These are phyloP conservation scores for Rutilus rutilus DNA, from an alignment of 2,113 vertebrate species.

Conservation along the genomic window DNA sequence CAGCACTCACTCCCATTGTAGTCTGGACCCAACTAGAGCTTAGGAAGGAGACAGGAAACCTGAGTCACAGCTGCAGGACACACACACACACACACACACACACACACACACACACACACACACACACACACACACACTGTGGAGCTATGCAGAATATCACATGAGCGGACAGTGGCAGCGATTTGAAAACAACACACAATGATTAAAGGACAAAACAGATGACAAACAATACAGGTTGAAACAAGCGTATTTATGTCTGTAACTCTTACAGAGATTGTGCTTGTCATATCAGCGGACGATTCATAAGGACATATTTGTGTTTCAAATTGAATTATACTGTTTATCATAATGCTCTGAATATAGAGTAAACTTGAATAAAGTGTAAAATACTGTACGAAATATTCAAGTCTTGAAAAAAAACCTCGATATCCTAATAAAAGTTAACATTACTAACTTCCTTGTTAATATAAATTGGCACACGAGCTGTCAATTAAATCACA, in stretches of 20 bases:
- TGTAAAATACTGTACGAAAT: neutral
- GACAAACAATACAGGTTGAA: neutral
- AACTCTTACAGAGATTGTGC: neutral
- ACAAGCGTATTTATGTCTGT: neutral
- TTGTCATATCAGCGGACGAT: neutral
- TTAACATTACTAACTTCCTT: neutral
- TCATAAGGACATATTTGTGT: neutral
- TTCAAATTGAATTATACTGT: neutral
- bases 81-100: slow-evolving; percentile 15
- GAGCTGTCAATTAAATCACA: slow-evolving; percentile 32
- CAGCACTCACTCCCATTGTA: slow-evolving; percentile 81
- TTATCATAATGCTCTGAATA: neutral
- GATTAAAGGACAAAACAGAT: neutral
- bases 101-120: slow-evolving; percentile 42
- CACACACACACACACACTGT: slow-evolving; percentile 35
- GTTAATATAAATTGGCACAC: slow-evolving; percentile 2
- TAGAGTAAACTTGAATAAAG: neutral
- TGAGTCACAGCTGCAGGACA: slow-evolving; percentile 83
- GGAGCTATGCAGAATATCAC: neutral
- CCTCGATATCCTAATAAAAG: no score
- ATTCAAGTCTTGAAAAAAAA: neutral
- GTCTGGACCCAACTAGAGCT: slow-evolving; percentile 79
- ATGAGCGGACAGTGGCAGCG: slow-evolving; percentile 22
- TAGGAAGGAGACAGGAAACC: slow-evolving; percentile 98
- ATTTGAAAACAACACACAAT: slow-evolving; percentile 23